Percentiles rank a stretch among this genome's conserved stretches.
Conservation (phyloP, 2,113 vertebrate genomes). For the Cranoglanis bouderius region DNA sequence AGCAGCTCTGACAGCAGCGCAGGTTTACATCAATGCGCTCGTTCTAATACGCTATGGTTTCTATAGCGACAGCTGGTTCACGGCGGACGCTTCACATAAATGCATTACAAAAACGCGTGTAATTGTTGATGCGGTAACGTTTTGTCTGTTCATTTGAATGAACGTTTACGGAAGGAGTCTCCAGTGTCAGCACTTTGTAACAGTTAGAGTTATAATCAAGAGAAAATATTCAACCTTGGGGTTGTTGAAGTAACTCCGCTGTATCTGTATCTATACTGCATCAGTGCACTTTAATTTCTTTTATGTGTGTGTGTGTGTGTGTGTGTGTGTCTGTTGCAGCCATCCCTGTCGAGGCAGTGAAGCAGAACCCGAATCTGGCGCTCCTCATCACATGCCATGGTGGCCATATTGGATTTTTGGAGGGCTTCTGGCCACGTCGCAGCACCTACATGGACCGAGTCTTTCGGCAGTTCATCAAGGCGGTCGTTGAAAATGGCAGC, state of each 20-base stretch:
- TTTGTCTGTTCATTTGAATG: not conserved
- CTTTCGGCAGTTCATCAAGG: conserved; percentile 94
- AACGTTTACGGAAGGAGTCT: not conserved
- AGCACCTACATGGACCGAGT: conserved; percentile 98
- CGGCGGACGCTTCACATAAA: not conserved
- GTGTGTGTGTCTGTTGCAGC: conserved; percentile 67
- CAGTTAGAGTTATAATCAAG: not conserved
- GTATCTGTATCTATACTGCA: no score
- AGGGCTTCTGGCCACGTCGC: conserved; percentile 92
- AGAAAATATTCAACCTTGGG: no score
- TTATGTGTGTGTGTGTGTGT: not conserved
- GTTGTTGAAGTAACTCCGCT: no score
- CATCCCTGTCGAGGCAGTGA: conserved; percentile 91
- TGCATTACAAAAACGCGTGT: not conserved
- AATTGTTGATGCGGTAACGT: not conserved
- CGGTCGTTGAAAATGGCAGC: conserved; percentile 87
- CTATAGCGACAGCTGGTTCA: not conserved
- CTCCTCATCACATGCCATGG: conserved; percentile 92
- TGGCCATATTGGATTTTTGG: conserved; percentile 97
- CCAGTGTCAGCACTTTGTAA: not conserved
- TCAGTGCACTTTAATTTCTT: not conserved
- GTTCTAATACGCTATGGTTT: not conserved
- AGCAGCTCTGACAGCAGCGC: not conserved
- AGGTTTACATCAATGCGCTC: not conserved
- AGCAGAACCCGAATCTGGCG: conserved; percentile 95